Percentiles rank a stretch among this genome's conserved stretches.
Evolutionary conservation across 2,888 invertebrate genomes (phyloP).

Genomic region (Apodemia duryi): DNA sequence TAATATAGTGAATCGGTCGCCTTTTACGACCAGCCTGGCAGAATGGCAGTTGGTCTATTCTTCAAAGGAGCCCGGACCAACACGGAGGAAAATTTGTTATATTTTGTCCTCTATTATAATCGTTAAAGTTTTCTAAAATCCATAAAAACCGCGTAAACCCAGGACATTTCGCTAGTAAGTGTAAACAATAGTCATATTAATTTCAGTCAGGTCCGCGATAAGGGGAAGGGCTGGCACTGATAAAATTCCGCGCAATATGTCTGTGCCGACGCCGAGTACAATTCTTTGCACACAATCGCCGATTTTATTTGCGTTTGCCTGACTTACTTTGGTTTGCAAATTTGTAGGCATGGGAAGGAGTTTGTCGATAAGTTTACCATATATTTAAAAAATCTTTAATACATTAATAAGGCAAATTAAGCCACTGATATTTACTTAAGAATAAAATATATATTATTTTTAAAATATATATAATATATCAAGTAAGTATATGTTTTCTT

Average conservation of each 20-base stretch:
- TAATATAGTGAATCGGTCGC: too few relatives aligned
- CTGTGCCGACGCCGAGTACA: constrained; percentile 7
- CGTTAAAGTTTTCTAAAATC: too few relatives aligned
- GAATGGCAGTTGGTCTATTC: too few relatives aligned
- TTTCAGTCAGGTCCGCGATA: constrained; percentile 10
- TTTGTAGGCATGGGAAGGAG: constrained; percentile 14
- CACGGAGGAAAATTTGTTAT: too few relatives aligned
- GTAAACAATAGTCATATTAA: constrained; percentile 2
- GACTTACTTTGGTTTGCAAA: constrained; percentile 23
- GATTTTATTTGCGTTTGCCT: constrained; percentile 23
- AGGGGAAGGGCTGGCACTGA: background rate
- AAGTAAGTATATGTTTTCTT: too few relatives aligned
- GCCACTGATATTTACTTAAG: too few relatives aligned
- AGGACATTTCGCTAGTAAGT: background rate
- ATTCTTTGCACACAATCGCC: constrained; percentile 21
- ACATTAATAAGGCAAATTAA: background rate
- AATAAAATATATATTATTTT: too few relatives aligned
- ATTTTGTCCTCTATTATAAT: too few relatives aligned
- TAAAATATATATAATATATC: too few relatives aligned
- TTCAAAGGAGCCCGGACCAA: too few relatives aligned
- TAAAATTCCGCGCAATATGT: constrained; percentile 10
- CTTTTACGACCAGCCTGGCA: too few relatives aligned
- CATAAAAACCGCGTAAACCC: too few relatives aligned
- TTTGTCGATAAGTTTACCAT: background rate
- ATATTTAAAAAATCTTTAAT: background rate